Percentiles rank a stretch among this genome's conserved stretches.
phyloP scores from a whole-genome alignment of 2,113 vertebrate genomes.

The Scytalopus superciliaris region DNA sequence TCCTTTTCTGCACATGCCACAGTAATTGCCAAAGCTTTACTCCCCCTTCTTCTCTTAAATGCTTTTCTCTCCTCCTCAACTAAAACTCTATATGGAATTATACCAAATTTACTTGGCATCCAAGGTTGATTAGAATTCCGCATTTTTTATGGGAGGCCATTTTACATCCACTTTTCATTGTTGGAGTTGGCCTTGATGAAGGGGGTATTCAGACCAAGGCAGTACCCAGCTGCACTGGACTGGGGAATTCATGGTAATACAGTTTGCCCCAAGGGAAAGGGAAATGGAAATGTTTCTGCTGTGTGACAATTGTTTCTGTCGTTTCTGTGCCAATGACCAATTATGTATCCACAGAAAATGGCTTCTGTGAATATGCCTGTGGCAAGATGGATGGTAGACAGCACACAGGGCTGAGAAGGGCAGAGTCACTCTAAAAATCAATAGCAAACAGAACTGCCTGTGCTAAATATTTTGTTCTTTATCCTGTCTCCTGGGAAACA shows the following conservation, averaged over 20 bases:
- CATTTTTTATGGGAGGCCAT: neutral
- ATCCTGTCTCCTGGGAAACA: slow-evolving; percentile 15
- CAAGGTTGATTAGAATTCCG: neutral
- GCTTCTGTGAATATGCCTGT: slow-evolving; percentile 27
- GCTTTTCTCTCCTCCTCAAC: neutral
- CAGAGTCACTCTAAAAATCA: slow-evolving; percentile 57
- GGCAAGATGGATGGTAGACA: slow-evolving; percentile 18
- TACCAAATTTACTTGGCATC: slow-evolving; percentile 5
- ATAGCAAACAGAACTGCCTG: slow-evolving; percentile 37
- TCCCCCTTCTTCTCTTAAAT: neutral
- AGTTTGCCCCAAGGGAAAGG: slow-evolving; percentile 3
- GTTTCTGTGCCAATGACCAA: slow-evolving; percentile 52
- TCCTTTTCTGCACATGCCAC: neutral
- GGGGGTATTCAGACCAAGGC: neutral
- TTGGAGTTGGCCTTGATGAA: neutral
- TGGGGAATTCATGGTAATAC: neutral
- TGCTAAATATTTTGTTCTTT: slow-evolving; percentile 16
- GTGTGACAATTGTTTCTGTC: slow-evolving; percentile 9
- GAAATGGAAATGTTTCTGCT: slow-evolving; percentile 22
- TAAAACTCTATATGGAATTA: neutral
- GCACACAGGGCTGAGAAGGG: neutral
- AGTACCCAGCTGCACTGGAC: slow-evolving; percentile 4
- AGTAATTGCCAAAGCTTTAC: neutral
- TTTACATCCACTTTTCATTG: neutral
- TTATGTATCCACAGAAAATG: slow-evolving; percentile 33